Evolutionary conservation across 2,113 vertebrate species (phyloP).

Genomic region (Nestor notabilis): DNA sequence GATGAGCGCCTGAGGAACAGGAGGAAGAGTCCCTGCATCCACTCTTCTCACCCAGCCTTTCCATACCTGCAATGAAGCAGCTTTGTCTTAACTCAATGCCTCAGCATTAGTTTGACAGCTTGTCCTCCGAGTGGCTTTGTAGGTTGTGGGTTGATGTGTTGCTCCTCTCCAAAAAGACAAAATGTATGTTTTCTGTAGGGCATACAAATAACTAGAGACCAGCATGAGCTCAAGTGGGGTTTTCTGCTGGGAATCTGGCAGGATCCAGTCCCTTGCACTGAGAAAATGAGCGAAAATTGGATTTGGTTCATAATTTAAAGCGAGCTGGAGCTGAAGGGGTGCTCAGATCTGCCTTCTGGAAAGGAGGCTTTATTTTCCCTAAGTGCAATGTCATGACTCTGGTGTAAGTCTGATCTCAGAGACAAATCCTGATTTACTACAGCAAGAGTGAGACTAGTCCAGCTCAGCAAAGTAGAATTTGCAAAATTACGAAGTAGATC

Average conservation of each 20-base stretch:
- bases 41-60: neutral
- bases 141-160: neutral
- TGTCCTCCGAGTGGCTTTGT: neutral
- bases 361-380: neutral
- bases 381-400: neutral
- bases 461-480: neutral
- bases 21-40: neutral
- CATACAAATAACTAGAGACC: neutral
- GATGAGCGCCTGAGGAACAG: rapidly evolving
- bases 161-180: neutral
- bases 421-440: neutral
- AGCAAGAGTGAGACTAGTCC: neutral
- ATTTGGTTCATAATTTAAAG: neutral
- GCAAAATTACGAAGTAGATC: neutral
- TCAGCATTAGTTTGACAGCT: neutral
- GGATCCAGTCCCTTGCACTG: neutral
- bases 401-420: neutral
- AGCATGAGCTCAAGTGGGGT: neutral
- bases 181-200: neutral
- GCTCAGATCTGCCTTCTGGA: neutral
- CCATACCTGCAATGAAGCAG: neutral
- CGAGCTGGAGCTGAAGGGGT: neutral
- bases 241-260: neutral
- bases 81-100: neutral
- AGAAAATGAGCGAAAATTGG: neutral